Evolutionary conservation across 2,888 invertebrate species (phyloP), one percentile per base, ranked within the genome.

Genomic region (Melanargia galathea): DNA sequence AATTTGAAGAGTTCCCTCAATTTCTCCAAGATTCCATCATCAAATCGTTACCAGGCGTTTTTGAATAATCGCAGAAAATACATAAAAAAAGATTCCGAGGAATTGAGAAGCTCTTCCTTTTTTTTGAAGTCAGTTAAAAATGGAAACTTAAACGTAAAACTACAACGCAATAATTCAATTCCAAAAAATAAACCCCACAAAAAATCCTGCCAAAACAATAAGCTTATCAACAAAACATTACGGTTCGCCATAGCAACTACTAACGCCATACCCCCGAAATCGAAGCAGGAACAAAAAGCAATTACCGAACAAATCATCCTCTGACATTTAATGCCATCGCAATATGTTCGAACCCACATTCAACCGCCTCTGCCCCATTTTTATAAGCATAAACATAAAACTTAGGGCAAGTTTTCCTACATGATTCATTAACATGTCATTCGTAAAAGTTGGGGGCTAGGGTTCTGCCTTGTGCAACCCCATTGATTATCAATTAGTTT

Each of bases 401-500:
- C 81, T 81, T 76, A 70, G 77, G 76, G 76, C 74, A 77, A 75
- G 75, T 76, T 82, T 81, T 81, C 78, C 79, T 82, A 78, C 72
- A 85, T 87, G 84, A 87, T 82, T 87, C 86, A 88, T 88, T 87
- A 87, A 87, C 82, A 87, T 86, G 79, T 76, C 80, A 81, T 76
- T 75, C 74, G 72, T 77, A 79, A 76, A 52, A 79, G 73, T 69
- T 79, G 78, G 82, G 87, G 85, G 62, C 78, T 60, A 79, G 73
- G 70, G 72, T 71, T 71, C 71, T 73, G 73, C 88, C 82, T 75
- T 78, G 80, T 69, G 75, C 76, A 72, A 77, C 79, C 79, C 81
- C 87, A 90, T 87, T 87, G 90, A 90, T 91, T 90, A 90, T 90
- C 90, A 90, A 91, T 91, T 90, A 89, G 87, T 88, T 84, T 84